Evolutionary conservation across 2,797 vertebrate genomes (phyloP).

Genomic region (Aselliscus stoliczkanus): DNA sequence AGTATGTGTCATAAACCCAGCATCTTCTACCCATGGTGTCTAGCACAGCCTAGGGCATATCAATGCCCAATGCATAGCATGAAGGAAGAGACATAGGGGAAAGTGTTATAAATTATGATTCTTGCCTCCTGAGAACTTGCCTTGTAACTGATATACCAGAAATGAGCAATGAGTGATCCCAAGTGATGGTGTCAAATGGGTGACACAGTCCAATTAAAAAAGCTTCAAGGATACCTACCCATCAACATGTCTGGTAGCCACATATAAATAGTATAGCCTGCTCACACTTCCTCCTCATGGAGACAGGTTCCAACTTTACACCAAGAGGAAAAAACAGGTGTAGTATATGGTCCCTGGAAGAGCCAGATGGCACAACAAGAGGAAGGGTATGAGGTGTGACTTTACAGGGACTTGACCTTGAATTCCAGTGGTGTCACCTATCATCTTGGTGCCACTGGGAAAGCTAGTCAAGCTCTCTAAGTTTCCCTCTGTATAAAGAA

Average conservation of each 20-base stretch:
- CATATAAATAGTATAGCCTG: neutral
- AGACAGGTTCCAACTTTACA: neutral
- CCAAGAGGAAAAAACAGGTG: neutral
- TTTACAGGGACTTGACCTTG: neutral
- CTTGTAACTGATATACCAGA: neutral
- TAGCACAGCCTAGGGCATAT: neutral
- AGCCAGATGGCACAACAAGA: neutral
- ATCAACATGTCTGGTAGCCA: neutral
- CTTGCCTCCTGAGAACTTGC: neutral
- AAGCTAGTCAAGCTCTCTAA: neutral
- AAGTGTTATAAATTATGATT: neutral
- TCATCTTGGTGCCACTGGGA: neutral
- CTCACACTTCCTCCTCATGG: neutral
- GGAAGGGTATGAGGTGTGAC: neutral
- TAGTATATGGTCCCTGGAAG: neutral
- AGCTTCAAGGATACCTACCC: neutral
- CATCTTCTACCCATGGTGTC: neutral
- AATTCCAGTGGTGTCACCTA: neutral
- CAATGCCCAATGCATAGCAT: neutral
- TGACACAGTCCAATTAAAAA: neutral
- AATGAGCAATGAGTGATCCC: neutral
- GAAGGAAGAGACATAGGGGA: neutral
- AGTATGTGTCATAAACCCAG: neutral
- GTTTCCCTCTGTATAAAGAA: neutral
- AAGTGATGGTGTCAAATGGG: neutral